Conservation (phyloP, 2,113 vertebrate genomes). For the Castor canadensis region DNA sequence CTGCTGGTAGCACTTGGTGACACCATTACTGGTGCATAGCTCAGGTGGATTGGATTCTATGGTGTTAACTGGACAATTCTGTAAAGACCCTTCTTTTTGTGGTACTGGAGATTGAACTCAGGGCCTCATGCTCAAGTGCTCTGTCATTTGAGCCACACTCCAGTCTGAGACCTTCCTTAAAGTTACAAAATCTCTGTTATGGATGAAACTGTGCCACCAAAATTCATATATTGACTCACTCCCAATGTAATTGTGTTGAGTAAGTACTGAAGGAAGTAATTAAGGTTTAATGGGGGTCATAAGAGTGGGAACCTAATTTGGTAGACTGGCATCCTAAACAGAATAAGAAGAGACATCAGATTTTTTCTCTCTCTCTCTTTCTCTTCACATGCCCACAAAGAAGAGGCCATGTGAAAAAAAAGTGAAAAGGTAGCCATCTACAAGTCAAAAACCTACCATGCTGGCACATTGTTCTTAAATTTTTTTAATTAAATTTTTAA, state of each 20-base stretch:
- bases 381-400: background rate
- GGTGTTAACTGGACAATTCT: background rate
- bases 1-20: background rate
- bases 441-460: background rate
- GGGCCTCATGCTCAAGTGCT: too few relatives aligned
- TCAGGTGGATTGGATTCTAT: background rate
- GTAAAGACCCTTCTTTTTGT: background rate
- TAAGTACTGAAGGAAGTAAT: background rate
- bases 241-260: background rate
- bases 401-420: background rate
- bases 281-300: background rate
- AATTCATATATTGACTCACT: background rate
- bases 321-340: background rate
- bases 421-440: background rate
- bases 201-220: background rate
- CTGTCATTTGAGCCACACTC: too few relatives aligned
- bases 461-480: background rate
- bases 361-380: too few relatives aligned
- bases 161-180: too few relatives aligned
- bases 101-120: too few relatives aligned
- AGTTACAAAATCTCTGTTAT: background rate
- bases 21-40: background rate
- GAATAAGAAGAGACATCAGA: background rate
- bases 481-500: too few relatives aligned
- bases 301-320: background rate